These are phyloP conservation scores for Crepidodera aurea DNA, from an alignment of 2,888 invertebrate species.

Conservation along the genomic window DNA sequence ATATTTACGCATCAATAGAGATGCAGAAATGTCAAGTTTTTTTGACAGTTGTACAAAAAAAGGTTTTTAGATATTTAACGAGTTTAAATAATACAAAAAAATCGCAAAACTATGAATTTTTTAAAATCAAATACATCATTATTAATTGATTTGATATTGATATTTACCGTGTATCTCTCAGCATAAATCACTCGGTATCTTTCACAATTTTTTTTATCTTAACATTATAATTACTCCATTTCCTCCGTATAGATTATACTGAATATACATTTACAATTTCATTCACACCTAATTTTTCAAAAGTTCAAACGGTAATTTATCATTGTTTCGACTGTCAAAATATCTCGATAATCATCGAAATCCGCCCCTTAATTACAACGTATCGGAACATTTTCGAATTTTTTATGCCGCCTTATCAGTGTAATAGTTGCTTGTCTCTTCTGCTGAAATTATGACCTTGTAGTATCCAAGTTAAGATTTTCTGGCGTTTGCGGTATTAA, in stretches of 20 bases:
- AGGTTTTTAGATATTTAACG: too few species aligned
- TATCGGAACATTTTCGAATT: conserved; percentile 14
- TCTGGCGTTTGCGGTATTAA: conserved; percentile 21
- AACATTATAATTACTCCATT: conserved; percentile 7
- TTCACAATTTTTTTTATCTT: too few species aligned
- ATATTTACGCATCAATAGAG: too few species aligned
- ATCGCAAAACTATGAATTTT: too few species aligned
- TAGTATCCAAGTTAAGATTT: conserved; percentile 12
- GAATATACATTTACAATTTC: conserved; percentile 1
- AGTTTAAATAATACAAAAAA: too few species aligned
- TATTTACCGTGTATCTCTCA: too few species aligned
- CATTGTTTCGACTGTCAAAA: conserved; percentile 18
- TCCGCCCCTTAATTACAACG: conserved; percentile 23
- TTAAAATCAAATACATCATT: too few species aligned
- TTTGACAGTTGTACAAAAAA: too few species aligned
- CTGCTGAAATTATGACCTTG: conserved; percentile 18
- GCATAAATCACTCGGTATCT: too few species aligned
- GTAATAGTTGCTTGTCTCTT: conserved; percentile 12
- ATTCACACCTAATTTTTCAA: conserved; percentile 10
- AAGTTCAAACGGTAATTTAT: conserved; percentile 5
- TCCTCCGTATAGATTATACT: neutral
- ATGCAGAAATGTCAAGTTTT: too few species aligned
- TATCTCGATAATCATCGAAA: conserved; percentile 20
- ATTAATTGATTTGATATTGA: too few species aligned
- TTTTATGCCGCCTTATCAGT: conserved; percentile 11